A percentile compares a stretch with the other conserved stretches of the same genome.
These are phyloP conservation scores for Cantharis flavilabris DNA, from an alignment of 2,888 invertebrate genomes.

Conservation along the genomic window DNA sequence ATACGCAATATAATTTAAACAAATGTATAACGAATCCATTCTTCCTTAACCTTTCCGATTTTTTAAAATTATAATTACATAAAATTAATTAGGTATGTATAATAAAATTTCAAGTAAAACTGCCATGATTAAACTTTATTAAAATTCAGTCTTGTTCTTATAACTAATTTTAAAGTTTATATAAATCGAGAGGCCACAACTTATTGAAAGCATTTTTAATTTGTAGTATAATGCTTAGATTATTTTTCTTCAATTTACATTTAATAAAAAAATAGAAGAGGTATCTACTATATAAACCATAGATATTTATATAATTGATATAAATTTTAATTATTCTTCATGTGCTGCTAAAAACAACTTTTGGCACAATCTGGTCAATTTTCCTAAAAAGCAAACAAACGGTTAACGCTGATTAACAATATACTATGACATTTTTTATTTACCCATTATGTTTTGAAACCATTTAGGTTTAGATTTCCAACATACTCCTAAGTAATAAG, in stretches of 20 bases:
- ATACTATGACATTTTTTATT: conserved; percentile 44
- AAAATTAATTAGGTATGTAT: background rate
- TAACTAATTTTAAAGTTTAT: background rate
- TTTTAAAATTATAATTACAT: background rate
- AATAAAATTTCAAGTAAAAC: background rate
- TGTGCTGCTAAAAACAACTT: conserved; percentile 78
- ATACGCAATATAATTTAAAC: background rate
- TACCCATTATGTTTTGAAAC: conserved; percentile 66
- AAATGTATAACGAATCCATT: background rate
- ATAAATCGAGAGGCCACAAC: background rate
- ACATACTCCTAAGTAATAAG: conserved; percentile 74
- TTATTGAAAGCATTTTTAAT: background rate
- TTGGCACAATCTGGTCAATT: conserved; percentile 67
- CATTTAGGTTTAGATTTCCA: conserved; percentile 68
- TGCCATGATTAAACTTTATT: background rate
- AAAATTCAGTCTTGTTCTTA: background rate
- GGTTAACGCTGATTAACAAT: background rate
- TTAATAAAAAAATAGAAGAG: background rate
- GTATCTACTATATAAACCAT: background rate
- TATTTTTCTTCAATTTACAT: background rate
- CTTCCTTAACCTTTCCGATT: background rate
- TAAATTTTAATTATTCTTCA: conserved; percentile 62
- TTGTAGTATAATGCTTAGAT: background rate
- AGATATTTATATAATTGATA: background rate
- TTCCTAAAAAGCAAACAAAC: conserved; percentile 58